Evolutionary conservation across 2,888 invertebrate genomes (phyloP), one percentile per base, ranked within the genome.

Genomic region (Harpalus rufipes): DNA sequence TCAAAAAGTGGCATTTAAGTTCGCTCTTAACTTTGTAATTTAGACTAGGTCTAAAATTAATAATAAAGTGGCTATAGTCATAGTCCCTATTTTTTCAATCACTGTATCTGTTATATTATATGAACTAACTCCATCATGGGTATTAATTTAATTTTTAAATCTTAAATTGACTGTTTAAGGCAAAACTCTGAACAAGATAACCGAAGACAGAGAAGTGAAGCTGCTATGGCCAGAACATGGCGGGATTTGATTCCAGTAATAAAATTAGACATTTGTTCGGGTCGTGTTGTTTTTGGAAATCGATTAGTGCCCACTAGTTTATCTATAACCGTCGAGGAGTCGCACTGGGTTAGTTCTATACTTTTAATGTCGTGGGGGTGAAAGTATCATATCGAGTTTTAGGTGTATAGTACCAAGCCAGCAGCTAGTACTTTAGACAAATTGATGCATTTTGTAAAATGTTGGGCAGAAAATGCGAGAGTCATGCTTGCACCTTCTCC

Each of bases 401-500:
- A 76, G 76, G 56, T 58, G n/a, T 99, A 98, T 90, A 98, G 98
- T 86, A 98, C 98, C 7, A 98, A 98, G 90, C 97, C 98, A 5
- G 97, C 98, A 0, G 97, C 97, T 1, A 98, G 98, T 12, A 95
- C 96, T 41, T 93, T 98, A 86, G 99, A 99, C 91, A 95, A 96
- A 90, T 96, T 98, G 87, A 98, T 98, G 97, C 98, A 99, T 91
- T 97, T 98, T 88, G 95, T 97, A 8, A 98, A 98, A 91, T 97
- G 96, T 85, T 97, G 97, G 91, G 96, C 97, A 6, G 99, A 99
- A 90, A 99, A 98, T 91, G 96, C 98, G 86, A 96, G 97, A 92
- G 96, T 98, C 0, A 96, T 98, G 92, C 93, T 99, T 86, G 98
- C 98, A n/a, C 98, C 98, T 14, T 98, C 98, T 92, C 97, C 97